Evolutionary conservation across 2,888 invertebrate genomes (phyloP), one percentile per base, ranked within the genome.

Genomic region (Choreutis nemorana): DNA sequence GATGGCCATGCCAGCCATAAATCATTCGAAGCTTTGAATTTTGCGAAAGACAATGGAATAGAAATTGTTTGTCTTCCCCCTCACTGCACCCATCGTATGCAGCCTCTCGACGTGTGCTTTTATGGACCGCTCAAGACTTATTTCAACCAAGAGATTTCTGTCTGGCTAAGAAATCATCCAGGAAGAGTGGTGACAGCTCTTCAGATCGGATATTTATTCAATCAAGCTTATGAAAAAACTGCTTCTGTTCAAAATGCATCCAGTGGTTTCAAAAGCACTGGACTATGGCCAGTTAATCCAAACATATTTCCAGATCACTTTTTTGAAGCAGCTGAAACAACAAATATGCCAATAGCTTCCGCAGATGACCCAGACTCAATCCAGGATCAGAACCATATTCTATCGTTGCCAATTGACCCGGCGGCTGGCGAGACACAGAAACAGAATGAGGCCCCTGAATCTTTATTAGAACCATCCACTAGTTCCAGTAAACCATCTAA

Each of bases 21-120:
- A n/a, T n/a, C n/a, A n/a, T n/a, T n/a, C n/a, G n/a, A n/a, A n/a
- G n/a, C n/a, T n/a, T n/a, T n/a, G n/a, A n/a, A n/a, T n/a, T n/a
- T n/a, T n/a, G n/a, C n/a, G n/a, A n/a, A n/a, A n/a, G n/a, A n/a
- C n/a, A n/a, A n/a, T n/a, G n/a, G n/a, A n/a, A n/a, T n/a, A n/a
- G n/a, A n/a, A n/a, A n/a, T n/a, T n/a, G n/a, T n/a, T n/a, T n/a
- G n/a, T n/a, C n/a, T n/a, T n/a, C 9, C 52, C 46, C 53, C 56
- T 13, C 58, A 44, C 29, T 47, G 44, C 31, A 52, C 46, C 6
- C 43, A 54, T 29, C 29, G 40, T 33, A 29, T 57, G 38, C 50
- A 64, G 42, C 46, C 61, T 29, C 38, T 54, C 3, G 50, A 56
- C 30, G 49, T 52, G 3, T 29, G 36, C 7, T 50, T 51, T 33